phyloP scores from a whole-genome alignment of 1,140 invertebrate genomes.

The Belonocnema kinseyi region DNA sequence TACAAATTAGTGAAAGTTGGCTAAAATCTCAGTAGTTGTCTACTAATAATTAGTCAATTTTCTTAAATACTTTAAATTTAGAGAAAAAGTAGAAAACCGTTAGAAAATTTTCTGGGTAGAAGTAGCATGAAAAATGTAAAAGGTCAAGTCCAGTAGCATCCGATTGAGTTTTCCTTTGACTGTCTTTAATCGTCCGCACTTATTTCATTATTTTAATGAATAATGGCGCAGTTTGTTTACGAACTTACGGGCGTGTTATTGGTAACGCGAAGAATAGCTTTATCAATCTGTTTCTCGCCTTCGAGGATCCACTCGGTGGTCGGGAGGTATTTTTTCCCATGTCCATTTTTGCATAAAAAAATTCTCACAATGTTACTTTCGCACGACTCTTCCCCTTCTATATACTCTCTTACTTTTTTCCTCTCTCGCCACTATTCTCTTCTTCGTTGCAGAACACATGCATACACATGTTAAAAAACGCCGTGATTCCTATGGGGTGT shows the following conservation, averaged over 20 bases:
- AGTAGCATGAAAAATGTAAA: too few species aligned
- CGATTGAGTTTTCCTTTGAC: background rate
- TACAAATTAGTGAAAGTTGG: too few species aligned
- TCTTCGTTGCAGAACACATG: conserved; percentile 39
- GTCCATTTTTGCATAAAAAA: conserved; percentile 75
- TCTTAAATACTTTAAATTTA: too few species aligned
- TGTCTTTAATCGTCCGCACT: background rate
- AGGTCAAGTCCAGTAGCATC: background rate
- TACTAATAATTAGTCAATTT: too few species aligned
- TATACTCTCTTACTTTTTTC: conserved; percentile 34
- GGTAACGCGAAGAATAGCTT: background rate
- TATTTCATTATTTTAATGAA: conserved; percentile 10
- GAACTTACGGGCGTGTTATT: background rate
- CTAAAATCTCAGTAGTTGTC: too few species aligned
- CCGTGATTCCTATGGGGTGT: conserved; percentile 47
- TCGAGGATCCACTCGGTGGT: conserved; percentile 50
- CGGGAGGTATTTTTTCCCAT: conserved; percentile 71
- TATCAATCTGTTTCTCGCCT: conserved; percentile 30
- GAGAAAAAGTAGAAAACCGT: too few species aligned
- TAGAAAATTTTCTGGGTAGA: too few species aligned
- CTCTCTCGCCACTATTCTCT: conserved; percentile 41
- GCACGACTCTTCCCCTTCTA: conserved; percentile 60
- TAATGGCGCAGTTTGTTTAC: conserved; percentile 8
- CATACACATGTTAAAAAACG: conserved; percentile 48
- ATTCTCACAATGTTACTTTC: conserved; percentile 72